Base-by-base conservation (phyloP, 2,797 vertebrate species). In the Melanotaenia parkinsoni region DNA sequence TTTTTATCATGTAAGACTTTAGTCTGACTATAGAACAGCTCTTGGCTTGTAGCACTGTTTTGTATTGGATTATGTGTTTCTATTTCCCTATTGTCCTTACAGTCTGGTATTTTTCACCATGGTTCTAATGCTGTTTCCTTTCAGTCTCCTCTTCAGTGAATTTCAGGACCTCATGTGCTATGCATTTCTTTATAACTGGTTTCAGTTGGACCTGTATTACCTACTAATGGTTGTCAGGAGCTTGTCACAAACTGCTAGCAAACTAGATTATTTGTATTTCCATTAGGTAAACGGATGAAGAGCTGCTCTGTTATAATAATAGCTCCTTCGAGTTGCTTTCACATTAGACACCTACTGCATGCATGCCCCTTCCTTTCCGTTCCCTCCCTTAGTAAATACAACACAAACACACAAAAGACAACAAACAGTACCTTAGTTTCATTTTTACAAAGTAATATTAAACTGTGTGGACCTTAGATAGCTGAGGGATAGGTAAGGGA, bases 321-420 rank as follows among this genome's bases (percentile, higher is more conserved):
- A 85, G 79, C 67, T 60, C 50, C 65, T 85, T 69, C 63, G 70
- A 79, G 54, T 80, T 77, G 62, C 77, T 76, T 79, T 88, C 71
- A 70, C 76, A 70, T 80, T 88, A 87, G 80, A 82, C 74, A 74
- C 70, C 67, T 75, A 62, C 66, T 76, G 70, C 45, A 70, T 67
- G 68, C 47, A 70, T 67, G 68, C 47, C 58, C 66, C 72, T 62
- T 81, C 72, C 63, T 74, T 68, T 76, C 71, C 47, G 0, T 75
- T 79, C 61, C 50, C 59, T 79, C 77, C 77, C 58, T 89, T 62
- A 50, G 73, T 58, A 77, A 71, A 80, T 72, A 76, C 70, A 51
- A 13, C 67, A 63, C 59, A 73, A 72, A 78, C 76, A 72, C 35
- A 59, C 43, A 66, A 59, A 59, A 66, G 69, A 62, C 78, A 33